Evolutionary conservation across 2,113 vertebrate genomes (phyloP), one percentile per base, ranked within the genome.

Genomic region (Trogon melanurus): DNA sequence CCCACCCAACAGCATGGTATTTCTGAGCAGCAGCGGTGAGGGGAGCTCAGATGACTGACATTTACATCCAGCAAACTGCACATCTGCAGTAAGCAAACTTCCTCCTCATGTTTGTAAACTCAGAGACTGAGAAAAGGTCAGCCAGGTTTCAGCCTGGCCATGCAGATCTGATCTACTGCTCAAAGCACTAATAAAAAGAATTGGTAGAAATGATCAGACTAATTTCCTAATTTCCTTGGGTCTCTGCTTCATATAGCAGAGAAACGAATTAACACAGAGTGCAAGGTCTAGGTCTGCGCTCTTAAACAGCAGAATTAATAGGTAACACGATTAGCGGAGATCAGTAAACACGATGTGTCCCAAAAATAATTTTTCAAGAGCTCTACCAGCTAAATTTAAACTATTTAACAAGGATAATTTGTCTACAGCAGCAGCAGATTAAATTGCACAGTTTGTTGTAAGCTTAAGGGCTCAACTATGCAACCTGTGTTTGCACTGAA

Each of bases 361-460:
- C 69, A 67, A 93, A 95, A 96, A 88, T 86, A 91, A 93, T 88
- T 75, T 88, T 67, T 88, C 75, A 88, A 79, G 51, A 56, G 50
- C 85, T 91, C 51, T 82, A 88, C 65, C 53, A 83, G 82, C 73
- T 91, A 96, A 91, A 94, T 95, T 93, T 89, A 94, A 92, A 93
- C 79, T 88, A 58, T 94, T 86, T 90, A 85, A 76, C 51, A 91
- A 76, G 36, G 36, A 82, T 89, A 75, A 20, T 11, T 73, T 93
- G 30, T 71, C 88, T 44, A 47, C 47, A 75, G 62, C 30, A 83
- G 34, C 29, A 92, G 36, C 27, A 90, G 71, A 88, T 87, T 93
- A 90, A 92, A 41, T 29, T 56, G 13, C 29, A 82, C 32, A 38
- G 36, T 75, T 84, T 93, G 29, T 75, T 56, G 51, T 56, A 88